Evolutionary conservation across 2,888 invertebrate genomes (phyloP).

Genomic region (Pardosa pseudoannulata): DNA sequence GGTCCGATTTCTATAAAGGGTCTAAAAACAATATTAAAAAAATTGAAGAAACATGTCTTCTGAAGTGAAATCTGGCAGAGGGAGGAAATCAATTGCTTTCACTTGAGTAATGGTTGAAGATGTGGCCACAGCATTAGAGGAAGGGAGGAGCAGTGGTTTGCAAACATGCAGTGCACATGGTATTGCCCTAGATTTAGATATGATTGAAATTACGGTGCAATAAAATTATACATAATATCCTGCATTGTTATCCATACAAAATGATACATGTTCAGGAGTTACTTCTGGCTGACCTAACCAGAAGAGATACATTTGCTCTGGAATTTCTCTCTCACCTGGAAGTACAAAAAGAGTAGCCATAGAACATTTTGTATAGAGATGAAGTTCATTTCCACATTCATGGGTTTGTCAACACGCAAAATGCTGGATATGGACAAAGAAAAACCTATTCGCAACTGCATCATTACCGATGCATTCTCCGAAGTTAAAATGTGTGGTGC

Average conservation of each 20-base stretch:
- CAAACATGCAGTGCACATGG: background rate
- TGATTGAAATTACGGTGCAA: background rate
- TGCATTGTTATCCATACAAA: background rate
- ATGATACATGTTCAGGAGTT: background rate
- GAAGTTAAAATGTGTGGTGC: background rate
- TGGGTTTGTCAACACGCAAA: background rate
- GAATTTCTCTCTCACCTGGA: constrained; percentile 5
- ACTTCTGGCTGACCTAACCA: background rate
- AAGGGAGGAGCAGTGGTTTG: background rate
- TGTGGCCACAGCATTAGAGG: background rate
- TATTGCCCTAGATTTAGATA: background rate
- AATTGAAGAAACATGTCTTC: background rate
- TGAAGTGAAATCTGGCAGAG: background rate
- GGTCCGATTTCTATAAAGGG: background rate
- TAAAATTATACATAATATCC: too few species aligned
- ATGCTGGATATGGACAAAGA: constrained; percentile 12
- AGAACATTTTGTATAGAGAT: background rate
- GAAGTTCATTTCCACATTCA: background rate
- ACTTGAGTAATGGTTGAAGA: background rate
- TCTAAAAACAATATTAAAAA: background rate
- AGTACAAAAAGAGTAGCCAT: constrained; percentile 6
- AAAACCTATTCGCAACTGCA: background rate
- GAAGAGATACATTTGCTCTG: background rate
- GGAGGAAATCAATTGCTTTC: background rate
- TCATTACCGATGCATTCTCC: background rate